Conservation (phyloP, 2,888 invertebrate genomes). For the Mayetiola destructor region DNA sequence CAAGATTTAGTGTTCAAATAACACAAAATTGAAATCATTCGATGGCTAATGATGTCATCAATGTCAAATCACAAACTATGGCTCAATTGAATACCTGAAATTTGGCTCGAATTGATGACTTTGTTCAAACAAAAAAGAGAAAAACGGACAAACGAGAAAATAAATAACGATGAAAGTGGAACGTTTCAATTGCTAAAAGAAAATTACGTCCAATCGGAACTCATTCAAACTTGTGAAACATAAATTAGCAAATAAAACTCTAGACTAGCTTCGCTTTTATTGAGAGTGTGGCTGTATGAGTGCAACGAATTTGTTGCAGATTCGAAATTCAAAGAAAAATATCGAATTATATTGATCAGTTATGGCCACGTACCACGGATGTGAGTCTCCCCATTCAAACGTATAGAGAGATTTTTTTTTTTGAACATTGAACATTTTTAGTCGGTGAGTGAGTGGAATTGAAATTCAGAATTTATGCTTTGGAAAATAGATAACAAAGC, state of each 20-base stretch:
- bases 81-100: not conserved
- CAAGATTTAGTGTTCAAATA: not conserved
- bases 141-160: not conserved
- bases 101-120: constrained; percentile 11
- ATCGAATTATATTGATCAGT: too few species aligned
- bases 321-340: too few species aligned
- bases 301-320: too few species aligned
- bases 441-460: not conserved
- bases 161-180: too few species aligned
- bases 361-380: constrained; percentile 5
- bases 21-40: not conserved
- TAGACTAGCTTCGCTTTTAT: too few species aligned
- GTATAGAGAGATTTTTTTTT: not conserved
- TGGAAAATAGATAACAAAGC: not conserved
- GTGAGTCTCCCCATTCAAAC: not conserved
- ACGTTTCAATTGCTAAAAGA: too few species aligned
- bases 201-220: too few species aligned
- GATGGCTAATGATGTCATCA: not conserved
- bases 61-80: not conserved
- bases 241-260: too few species aligned
- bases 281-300: too few species aligned
- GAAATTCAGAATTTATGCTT: not conserved
- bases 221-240: too few species aligned
- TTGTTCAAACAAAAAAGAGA: not conserved
- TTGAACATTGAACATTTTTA: too few species aligned